Base-by-base conservation (phyloP, 2,888 invertebrate species). In the Corbicula japonica region DNA sequence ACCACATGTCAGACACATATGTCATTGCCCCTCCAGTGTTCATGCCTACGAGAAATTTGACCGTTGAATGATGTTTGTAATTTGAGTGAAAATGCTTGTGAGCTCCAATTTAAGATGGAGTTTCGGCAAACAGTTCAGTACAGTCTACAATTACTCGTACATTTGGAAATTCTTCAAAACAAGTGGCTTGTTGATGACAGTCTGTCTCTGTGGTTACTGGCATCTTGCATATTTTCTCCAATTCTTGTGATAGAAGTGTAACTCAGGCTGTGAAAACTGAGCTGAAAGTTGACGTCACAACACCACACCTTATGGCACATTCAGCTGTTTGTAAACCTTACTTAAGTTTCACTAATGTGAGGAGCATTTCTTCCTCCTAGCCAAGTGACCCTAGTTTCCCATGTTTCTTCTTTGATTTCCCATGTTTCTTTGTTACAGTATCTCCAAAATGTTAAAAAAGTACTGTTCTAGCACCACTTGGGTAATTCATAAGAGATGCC, bases 1-100 rank as follows among this genome's bases (percentile, higher is more conserved):
- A 30, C 79, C 73, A 44, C 69, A 79, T 72, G 44, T 63, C 44
- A 12, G 83, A 79, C 15, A 83, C 69, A 44, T 68, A 83, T 23
- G 65, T 63, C 21, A 83, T 68, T 18, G 76, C 69, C 26, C 76
- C 79, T 66, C 72, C 70, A 18, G 83, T 60, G 28, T 76, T 72
- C 60, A 79, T 71, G 2, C 76, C 79, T n/a, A 79, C 76, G 4
- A 76, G 46, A 26, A 54, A 72, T 35, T 82, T 82, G n/a, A 76
- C 69, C 10, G 75, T 82, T n/a, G 66, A 62, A 21, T 71, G 61
- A 46, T 81, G 82, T 63, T 78, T 76, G 30, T 76, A 83, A 48
- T 61, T 62, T 6, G 69, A 75, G 54, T 61, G 52, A 23, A 75
- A 68, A 23, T 75, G 75, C 41, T 75, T 75, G 38, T 75, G 75